These are phyloP conservation scores for Drosophila acutilabella DNA, from an alignment of 2,888 invertebrate species.

Conservation along the genomic window DNA sequence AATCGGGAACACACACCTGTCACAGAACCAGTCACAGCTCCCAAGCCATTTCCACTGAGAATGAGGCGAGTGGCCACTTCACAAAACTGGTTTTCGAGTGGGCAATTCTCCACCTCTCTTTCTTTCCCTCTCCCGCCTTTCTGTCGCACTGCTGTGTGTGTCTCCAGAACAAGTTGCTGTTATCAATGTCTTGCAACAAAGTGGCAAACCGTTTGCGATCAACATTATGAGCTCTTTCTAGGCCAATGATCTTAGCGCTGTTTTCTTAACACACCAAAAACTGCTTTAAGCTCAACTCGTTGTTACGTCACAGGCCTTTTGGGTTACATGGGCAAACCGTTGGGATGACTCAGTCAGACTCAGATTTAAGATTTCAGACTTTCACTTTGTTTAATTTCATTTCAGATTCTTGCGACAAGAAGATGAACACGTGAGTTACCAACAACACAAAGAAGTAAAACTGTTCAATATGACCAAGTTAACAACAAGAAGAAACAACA, in stretches of 20 bases:
- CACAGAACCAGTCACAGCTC: constrained; percentile 37
- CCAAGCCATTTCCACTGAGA: constrained; percentile 19
- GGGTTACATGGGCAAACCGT: constrained; percentile 48
- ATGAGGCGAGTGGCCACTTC: constrained; percentile 16
- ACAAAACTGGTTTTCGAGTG: constrained; percentile 58
- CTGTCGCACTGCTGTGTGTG: background rate
- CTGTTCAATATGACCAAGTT: background rate
- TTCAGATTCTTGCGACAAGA: constrained; percentile 34
- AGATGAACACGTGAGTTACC: constrained; percentile 55
- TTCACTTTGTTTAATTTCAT: constrained; percentile 50
- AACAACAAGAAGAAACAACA: constrained; percentile 7
- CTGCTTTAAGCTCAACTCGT: constrained; percentile 1
- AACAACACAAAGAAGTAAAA: constrained; percentile 1
- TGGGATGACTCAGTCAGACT: constrained; percentile 45
- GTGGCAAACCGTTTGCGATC: constrained; percentile 25
- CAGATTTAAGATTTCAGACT: constrained; percentile 29
- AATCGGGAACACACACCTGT: constrained; percentile 67
- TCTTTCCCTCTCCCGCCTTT: background rate
- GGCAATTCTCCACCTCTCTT: constrained; percentile 2
- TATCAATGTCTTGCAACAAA: constrained; percentile 43
- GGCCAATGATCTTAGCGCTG: constrained; percentile 69
- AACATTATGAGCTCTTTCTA: constrained; percentile 57
- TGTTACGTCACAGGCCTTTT: constrained; percentile 62
- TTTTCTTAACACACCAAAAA: background rate
- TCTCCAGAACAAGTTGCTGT: constrained; percentile 45